Percentiles rank a stretch among this genome's conserved stretches.
Evolutionary conservation across 2,888 invertebrate species (phyloP).

Genomic region (Boloria selene): DNA sequence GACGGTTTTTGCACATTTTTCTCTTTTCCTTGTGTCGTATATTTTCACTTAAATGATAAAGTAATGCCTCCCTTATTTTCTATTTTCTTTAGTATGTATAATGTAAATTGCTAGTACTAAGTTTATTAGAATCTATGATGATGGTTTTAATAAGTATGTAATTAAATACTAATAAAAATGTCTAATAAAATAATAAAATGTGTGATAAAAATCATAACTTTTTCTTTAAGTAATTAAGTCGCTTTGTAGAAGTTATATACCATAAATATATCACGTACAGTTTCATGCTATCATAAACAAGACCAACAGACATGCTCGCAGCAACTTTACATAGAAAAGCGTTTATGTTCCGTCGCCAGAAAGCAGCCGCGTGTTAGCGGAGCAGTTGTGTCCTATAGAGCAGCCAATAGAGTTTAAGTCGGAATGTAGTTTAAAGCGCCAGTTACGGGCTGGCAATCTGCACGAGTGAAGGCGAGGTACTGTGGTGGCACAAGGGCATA

Average conservation of each 20-base stretch:
- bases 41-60: slow-evolving; percentile 81
- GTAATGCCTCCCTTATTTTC: slow-evolving; percentile 72
- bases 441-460: slow-evolving; percentile 69
- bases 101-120: background rate
- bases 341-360: slow-evolving; percentile 51
- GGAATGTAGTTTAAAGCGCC: slow-evolving; percentile 54
- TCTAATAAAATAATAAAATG: background rate
- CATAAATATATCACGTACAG: slow-evolving; percentile 60
- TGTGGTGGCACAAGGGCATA: slow-evolving; percentile 55
- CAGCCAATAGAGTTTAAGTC: slow-evolving; percentile 68
- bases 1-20: slow-evolving; percentile 78
- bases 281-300: slow-evolving; percentile 50
- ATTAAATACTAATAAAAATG: background rate
- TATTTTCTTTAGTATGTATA: slow-evolving; percentile 45
- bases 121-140: too few species aligned
- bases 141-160: too few species aligned
- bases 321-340: slow-evolving; percentile 67
- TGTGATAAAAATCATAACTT: slow-evolving; percentile 2
- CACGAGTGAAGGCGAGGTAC: slow-evolving; percentile 70
- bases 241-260: slow-evolving; percentile 47
- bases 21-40: slow-evolving; percentile 76
- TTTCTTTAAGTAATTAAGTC: slow-evolving; percentile 32
- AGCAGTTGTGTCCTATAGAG: slow-evolving; percentile 59
- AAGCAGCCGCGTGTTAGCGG: slow-evolving; percentile 52
- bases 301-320: slow-evolving; percentile 61